These are phyloP conservation scores for Neoarius graeffei DNA, from an alignment of 2,113 vertebrate genomes.

Conservation along the genomic window DNA sequence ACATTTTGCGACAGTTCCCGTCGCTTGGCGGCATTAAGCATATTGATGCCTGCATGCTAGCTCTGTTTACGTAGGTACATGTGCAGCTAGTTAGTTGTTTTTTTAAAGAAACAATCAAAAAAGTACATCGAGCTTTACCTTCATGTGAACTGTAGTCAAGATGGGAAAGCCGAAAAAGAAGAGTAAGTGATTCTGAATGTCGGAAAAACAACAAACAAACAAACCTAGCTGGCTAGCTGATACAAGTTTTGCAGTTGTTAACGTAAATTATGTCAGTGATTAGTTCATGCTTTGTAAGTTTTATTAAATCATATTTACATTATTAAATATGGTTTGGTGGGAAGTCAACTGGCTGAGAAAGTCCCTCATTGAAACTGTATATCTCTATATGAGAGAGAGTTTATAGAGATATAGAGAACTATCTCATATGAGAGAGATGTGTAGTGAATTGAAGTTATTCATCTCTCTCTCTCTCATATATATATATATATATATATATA, in stretches of 20 bases:
- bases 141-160: background rate
- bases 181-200: conserved; percentile 62
- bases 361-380: background rate
- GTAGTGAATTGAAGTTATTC: too few relatives aligned
- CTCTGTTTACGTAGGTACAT: background rate
- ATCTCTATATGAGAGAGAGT: too few relatives aligned
- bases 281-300: background rate
- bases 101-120: background rate
- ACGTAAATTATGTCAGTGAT: background rate
- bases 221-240: conserved; percentile 37
- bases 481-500: too few relatives aligned
- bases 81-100: background rate
- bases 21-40: conserved; percentile 33
- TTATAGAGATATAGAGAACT: too few relatives aligned
- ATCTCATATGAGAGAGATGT: too few relatives aligned
- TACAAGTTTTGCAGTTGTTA: conserved; percentile 39
- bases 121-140: background rate
- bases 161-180: conserved; percentile 79
- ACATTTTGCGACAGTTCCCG: conserved; percentile 31
- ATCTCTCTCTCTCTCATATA: too few relatives aligned
- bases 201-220: background rate
- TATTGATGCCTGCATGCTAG: conserved; percentile 24
- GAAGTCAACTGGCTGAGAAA: background rate
- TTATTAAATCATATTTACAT: background rate
- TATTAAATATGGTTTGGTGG: background rate